phyloP scores from a whole-genome alignment of 2,888 invertebrate species.

The Rhamnusium bicolor region DNA sequence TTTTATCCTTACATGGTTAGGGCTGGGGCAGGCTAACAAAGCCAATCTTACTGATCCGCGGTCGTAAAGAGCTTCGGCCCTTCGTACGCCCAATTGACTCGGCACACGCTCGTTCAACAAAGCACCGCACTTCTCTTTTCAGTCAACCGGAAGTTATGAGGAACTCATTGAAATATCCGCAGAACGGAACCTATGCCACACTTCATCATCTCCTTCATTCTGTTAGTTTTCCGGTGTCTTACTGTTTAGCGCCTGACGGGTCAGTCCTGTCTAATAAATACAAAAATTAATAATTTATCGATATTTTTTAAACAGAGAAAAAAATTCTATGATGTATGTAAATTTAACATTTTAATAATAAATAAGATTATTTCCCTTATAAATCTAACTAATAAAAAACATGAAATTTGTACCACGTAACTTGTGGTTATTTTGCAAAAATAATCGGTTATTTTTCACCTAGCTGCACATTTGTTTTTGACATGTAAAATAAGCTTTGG shows the following conservation, averaged over 20 bases:
- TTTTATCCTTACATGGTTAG: conserved; percentile 61
- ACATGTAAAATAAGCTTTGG: too few relatives aligned
- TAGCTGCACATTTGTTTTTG: too few relatives aligned
- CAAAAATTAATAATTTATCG: too few relatives aligned
- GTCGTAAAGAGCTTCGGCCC: conserved; percentile 57
- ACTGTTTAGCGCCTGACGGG: conserved; percentile 24
- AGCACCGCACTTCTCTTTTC: conserved; percentile 62
- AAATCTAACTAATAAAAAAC: too few relatives aligned
- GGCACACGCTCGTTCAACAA: conserved; percentile 63
- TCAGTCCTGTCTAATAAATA: not conserved
- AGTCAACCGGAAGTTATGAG: conserved; percentile 70
- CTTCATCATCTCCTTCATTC: conserved; percentile 63
- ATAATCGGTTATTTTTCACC: too few relatives aligned
- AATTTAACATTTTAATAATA: too few relatives aligned
- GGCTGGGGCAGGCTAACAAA: conserved; percentile 64
- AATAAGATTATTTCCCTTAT: too few relatives aligned
- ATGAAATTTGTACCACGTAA: too few relatives aligned
- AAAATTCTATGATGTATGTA: too few relatives aligned
- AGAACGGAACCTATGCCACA: conserved; percentile 65
- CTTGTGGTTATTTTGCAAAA: too few relatives aligned
- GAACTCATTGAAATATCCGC: conserved; percentile 70
- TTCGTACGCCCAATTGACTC: conserved; percentile 67
- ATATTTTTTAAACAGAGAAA: too few relatives aligned
- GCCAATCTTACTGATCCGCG: conserved; percentile 65
- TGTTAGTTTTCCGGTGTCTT: conserved; percentile 59